Evolutionary conservation across 1,140 invertebrate species (phyloP).

Genomic region (Whitmania pigra): DNA sequence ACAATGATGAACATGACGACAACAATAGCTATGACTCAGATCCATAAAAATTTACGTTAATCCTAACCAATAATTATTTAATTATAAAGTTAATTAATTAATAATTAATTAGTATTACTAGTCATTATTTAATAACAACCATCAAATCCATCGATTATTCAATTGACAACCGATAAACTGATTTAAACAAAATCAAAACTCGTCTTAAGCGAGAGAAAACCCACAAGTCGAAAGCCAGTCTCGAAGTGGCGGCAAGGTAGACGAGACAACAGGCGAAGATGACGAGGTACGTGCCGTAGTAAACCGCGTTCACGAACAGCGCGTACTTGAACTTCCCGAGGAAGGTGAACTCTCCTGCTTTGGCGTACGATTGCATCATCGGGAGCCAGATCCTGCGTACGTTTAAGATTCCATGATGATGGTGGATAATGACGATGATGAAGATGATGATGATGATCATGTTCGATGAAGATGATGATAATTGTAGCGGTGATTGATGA

Average conservation of each 20-base stretch:
- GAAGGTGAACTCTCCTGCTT: conserved; percentile 91
- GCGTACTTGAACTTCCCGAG: conserved; percentile 88
- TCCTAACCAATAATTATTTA: too few species aligned
- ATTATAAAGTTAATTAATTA: too few species aligned
- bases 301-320: conserved; percentile 89
- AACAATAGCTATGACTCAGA: too few species aligned
- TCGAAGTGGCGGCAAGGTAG: conserved; percentile 69
- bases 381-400: conserved; percentile 75
- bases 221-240: background rate
- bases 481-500: background rate
- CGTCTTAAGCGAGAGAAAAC: background rate
- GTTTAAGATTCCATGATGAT: conserved; percentile 15
- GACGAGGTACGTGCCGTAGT: conserved; percentile 90
- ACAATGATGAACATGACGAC: too few species aligned
- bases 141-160: too few species aligned
- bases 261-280: conserved; percentile 87
- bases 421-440: conserved; percentile 18
- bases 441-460: background rate
- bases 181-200: too few species aligned
- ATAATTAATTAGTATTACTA: too few species aligned
- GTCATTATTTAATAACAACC: too few species aligned
- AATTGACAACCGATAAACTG: too few species aligned
- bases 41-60: too few species aligned
- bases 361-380: conserved; percentile 96
- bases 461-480: background rate